Conservation (phyloP, 2,797 vertebrate species). For the Tapirus indicus region DNA sequence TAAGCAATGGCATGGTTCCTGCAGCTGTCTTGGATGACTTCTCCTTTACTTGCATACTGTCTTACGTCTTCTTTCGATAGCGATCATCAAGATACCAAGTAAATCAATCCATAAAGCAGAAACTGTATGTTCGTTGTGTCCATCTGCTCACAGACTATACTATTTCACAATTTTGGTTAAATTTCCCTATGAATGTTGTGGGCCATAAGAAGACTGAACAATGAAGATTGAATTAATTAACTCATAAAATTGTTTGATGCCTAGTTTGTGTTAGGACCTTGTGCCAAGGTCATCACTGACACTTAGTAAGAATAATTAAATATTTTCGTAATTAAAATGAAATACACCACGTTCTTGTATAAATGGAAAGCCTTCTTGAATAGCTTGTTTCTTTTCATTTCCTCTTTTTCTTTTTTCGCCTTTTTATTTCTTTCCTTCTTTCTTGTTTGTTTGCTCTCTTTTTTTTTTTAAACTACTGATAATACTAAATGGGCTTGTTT, state of each 20-base stretch:
- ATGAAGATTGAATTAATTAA: not conserved
- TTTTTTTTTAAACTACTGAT: not conserved
- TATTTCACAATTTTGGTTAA: not conserved
- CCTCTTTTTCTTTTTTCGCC: not conserved
- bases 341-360: not conserved
- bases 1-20: not conserved
- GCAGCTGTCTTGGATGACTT: not conserved
- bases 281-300: not conserved
- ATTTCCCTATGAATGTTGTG: not conserved
- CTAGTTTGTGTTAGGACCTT: not conserved
- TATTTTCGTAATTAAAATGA: not conserved
- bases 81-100: not conserved
- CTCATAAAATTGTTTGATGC: not conserved
- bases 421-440: not conserved
- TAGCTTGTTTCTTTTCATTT: not conserved
- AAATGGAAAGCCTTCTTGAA: not conserved
- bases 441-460: not conserved
- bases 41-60: not conserved
- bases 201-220: not conserved
- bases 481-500: not conserved
- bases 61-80: not conserved
- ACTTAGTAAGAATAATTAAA: not conserved
- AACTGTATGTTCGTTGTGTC: not conserved
- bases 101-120: not conserved
- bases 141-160: not conserved